Evolutionary conservation across 2,797 vertebrate species (phyloP).

Genomic region (Glossophaga mutica): DNA sequence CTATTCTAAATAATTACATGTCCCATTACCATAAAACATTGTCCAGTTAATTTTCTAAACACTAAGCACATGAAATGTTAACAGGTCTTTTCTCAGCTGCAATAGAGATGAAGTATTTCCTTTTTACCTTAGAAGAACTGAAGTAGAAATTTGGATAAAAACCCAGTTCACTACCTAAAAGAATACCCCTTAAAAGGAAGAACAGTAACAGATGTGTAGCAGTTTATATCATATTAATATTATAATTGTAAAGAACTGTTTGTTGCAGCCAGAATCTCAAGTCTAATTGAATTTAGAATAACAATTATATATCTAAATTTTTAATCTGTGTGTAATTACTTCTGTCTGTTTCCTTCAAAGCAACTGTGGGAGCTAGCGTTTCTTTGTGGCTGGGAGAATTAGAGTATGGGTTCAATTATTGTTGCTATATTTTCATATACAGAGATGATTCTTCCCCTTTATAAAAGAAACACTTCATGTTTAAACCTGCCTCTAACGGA

Average conservation of each 20-base stretch:
- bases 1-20: not conserved
- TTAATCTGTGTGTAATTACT: not conserved
- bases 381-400: not conserved
- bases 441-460: not conserved
- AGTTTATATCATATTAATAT: not conserved
- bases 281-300: not conserved
- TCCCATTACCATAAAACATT: not conserved
- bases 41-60: not conserved
- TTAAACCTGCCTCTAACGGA: not conserved
- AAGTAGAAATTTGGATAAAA: conserved; percentile 24
- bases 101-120: not conserved
- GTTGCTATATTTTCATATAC: not conserved
- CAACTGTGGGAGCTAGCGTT: not conserved
- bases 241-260: not conserved
- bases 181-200: not conserved
- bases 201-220: not conserved
- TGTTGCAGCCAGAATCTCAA: not conserved
- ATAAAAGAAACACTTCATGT: not conserved
- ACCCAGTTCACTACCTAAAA: not conserved
- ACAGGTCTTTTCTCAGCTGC: not conserved
- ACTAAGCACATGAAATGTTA: not conserved
- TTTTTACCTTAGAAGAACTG: not conserved
- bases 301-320: not conserved
- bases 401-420: not conserved
- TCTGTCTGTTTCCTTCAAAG: not conserved